These are phyloP conservation scores for Neomorphus geoffroyi DNA, from an alignment of 2,797 vertebrate species.

Conservation along the genomic window DNA sequence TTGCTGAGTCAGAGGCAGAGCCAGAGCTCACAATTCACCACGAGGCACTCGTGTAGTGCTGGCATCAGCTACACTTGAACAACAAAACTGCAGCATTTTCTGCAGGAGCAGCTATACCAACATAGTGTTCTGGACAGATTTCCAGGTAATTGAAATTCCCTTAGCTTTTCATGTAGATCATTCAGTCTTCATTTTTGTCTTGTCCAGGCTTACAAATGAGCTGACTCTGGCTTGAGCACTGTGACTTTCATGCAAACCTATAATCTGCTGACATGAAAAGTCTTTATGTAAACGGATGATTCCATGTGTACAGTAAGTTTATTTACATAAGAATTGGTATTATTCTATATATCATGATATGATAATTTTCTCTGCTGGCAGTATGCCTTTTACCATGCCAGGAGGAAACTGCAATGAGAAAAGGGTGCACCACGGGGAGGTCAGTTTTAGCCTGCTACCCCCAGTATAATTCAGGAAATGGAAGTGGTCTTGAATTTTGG, in stretches of 20 bases:
- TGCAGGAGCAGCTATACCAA: background rate
- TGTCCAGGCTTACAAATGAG: background rate
- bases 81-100: background rate
- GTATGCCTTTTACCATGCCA: background rate
- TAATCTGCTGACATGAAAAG: background rate
- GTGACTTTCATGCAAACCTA: background rate
- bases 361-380: background rate
- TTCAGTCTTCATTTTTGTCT: background rate
- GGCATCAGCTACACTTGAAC: background rate
- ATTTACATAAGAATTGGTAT: background rate
- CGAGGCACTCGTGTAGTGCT: fast-evolving
- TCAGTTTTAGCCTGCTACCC: background rate
- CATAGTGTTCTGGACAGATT: background rate
- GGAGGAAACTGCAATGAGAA: background rate
- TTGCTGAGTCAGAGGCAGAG: background rate
- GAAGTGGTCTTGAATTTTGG: background rate
- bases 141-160: background rate
- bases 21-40: background rate
- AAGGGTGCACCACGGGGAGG: too few species aligned
- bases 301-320: background rate
- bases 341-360: background rate
- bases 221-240: background rate
- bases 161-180: background rate
- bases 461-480: background rate
- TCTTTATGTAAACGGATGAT: background rate